These are phyloP conservation scores for Albula glossodonta DNA, from an alignment of 2,113 vertebrate species.

Conservation along the genomic window DNA sequence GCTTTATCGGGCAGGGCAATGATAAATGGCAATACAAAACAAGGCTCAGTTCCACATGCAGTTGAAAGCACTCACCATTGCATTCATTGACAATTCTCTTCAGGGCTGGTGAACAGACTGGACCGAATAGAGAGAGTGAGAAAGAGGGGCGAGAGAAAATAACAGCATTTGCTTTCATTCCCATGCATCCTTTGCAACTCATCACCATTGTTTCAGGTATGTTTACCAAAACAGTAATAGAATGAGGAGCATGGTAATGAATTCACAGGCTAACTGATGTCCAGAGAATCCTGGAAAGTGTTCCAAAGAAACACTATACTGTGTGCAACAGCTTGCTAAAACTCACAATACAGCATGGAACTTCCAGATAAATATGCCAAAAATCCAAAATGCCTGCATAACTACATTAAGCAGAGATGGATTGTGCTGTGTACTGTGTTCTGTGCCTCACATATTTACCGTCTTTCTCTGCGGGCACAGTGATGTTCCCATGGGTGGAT, in stretches of 20 bases:
- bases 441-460: constrained; percentile 46
- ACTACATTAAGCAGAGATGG: neutral
- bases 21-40: neutral
- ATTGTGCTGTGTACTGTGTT: neutral
- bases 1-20: neutral
- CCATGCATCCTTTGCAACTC: neutral
- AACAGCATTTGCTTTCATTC: neutral
- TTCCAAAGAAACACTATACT: too few species aligned
- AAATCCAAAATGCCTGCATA: neutral
- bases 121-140: constrained; percentile 27
- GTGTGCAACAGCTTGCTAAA: too few species aligned
- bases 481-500: constrained; percentile 26
- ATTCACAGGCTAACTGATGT: neutral
- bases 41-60: neutral
- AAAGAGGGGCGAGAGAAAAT: neutral
- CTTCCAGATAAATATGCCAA: neutral
- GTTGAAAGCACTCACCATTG: constrained; percentile 51
- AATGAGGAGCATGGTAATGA: neutral
- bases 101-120: constrained; percentile 56
- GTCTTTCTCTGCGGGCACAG: constrained; percentile 48
- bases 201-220: neutral
- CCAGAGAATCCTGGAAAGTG: too few species aligned
- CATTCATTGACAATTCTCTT: constrained; percentile 38
- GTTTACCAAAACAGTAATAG: too few species aligned
- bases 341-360: too few species aligned